Conservation (phyloP, 2,113 vertebrate genomes). For the Ranitomeya imitator region DNA sequence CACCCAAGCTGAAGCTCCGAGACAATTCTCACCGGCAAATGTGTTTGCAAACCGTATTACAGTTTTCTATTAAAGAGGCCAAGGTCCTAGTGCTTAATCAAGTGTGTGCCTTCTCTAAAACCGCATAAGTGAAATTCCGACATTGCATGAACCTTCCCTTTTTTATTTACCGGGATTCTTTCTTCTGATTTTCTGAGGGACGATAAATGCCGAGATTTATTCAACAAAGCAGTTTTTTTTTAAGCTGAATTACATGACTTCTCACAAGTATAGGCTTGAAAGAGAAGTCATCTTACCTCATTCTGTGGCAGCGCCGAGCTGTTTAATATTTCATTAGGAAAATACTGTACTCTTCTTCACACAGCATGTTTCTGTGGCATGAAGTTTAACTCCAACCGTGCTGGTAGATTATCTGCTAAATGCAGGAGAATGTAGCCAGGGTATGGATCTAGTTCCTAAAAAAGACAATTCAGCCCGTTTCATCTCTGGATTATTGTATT, state of each 20-base stretch:
- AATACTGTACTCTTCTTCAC: conserved; percentile 47
- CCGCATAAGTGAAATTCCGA: background rate
- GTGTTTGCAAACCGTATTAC: background rate
- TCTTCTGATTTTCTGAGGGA: conserved; percentile 7
- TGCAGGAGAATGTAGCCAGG: background rate
- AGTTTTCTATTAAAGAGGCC: background rate
- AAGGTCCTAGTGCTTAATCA: background rate
- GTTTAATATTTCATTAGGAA: conserved; percentile 55
- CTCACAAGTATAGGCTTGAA: conserved; percentile 44
- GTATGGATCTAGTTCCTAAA: background rate
- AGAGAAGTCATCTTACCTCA: conserved; percentile 53
- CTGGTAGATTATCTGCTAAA: background rate
- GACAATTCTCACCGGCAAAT: background rate
- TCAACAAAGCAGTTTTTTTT: conserved; percentile 17
- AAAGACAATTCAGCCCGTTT: background rate
- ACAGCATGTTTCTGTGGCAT: conserved; percentile 53
- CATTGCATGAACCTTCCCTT: background rate
- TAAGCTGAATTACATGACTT: conserved; percentile 34
- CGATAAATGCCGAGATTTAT: background rate
- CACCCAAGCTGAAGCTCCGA: background rate
- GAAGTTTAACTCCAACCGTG: conserved; percentile 36
- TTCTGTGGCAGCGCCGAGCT: conserved; percentile 43
- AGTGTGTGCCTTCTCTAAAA: background rate
- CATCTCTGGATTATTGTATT: background rate
- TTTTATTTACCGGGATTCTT: conserved; percentile 4